Percentiles rank a stretch among this genome's conserved stretches.
phyloP scores from a whole-genome alignment of 2,113 vertebrate genomes.

The Delphinapterus leucas region DNA sequence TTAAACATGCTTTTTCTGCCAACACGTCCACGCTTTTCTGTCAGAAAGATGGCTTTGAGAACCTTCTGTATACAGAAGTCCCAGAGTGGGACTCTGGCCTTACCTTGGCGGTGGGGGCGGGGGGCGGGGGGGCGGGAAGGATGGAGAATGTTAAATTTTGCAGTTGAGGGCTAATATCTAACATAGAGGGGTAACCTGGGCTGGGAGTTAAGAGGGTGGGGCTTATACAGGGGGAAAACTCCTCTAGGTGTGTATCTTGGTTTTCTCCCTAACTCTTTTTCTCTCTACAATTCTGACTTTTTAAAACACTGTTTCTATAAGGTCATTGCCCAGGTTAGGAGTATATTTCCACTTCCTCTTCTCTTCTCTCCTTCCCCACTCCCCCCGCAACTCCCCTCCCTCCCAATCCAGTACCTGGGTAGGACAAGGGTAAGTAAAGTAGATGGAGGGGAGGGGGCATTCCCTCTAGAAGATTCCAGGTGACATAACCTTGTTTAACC shows the following conservation, averaged over 20 bases:
- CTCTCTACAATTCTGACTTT: not conserved
- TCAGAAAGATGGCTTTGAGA: slow-evolving; percentile 6
- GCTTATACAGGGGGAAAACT: not conserved
- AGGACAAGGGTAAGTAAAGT: not conserved
- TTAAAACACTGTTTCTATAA: not conserved
- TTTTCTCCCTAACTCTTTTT: not conserved
- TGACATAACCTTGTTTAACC: slow-evolving; percentile 53
- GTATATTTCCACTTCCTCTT: not conserved
- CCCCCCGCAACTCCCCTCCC: not conserved
- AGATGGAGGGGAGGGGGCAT: not conserved
- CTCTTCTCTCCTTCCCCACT: not conserved
- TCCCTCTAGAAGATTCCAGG: slow-evolving; percentile 16
- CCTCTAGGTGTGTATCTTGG: not conserved
- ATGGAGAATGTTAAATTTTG: slow-evolving; percentile 25
- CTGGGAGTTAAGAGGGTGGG: not conserved
- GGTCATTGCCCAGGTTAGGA: not conserved
- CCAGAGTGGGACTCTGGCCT: not conserved
- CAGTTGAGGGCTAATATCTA: not conserved
- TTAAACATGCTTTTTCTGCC: not conserved
- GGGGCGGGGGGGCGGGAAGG: not conserved
- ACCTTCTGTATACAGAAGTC: not conserved
- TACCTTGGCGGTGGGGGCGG: not conserved
- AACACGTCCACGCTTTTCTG: not conserved
- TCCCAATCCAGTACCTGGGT: not conserved
- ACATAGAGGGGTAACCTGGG: not conserved